A percentile compares a stretch with the other conserved stretches of the same genome.
These are phyloP conservation scores for Atherix ibis DNA, from an alignment of 2,888 invertebrate species.

Conservation along the genomic window DNA sequence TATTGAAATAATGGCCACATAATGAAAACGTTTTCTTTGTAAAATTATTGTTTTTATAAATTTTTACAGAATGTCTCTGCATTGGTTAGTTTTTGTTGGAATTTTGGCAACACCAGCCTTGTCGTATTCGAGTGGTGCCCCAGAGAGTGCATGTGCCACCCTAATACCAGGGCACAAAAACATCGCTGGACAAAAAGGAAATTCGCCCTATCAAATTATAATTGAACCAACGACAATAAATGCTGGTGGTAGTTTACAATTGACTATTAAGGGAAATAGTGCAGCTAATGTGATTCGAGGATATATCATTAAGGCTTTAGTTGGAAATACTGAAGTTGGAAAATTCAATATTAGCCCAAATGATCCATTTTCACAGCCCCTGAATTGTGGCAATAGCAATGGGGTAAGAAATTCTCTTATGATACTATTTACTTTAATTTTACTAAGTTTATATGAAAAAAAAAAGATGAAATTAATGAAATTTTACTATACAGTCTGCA, in stretches of 20 bases:
- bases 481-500: slow-evolving; percentile 38
- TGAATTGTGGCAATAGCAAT: slow-evolving; percentile 7
- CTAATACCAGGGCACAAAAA: slow-evolving; percentile 54
- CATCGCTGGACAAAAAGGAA: slow-evolving; percentile 40
- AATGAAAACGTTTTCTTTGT: too few species aligned
- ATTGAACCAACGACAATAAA: slow-evolving; percentile 29
- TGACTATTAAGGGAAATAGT: slow-evolving; percentile 31
- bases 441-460: neutral
- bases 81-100: slow-evolving; percentile 15
- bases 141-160: slow-evolving; percentile 43
- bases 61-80: slow-evolving; percentile 4
- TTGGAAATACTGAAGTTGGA: slow-evolving; percentile 44
- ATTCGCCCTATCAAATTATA: slow-evolving; percentile 43
- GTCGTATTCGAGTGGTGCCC: slow-evolving; percentile 47
- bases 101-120: slow-evolving; percentile 20
- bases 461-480: neutral
- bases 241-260: slow-evolving; percentile 29
- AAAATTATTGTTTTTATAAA: too few species aligned
- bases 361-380: slow-evolving; percentile 1
- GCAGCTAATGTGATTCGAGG: slow-evolving; percentile 42
- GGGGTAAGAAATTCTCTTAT: slow-evolving; percentile 4
- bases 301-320: slow-evolving; percentile 48
- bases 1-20: too few species aligned
- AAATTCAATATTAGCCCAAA: slow-evolving; percentile 38
- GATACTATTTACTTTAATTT: neutral